Conservation (phyloP, 2,888 invertebrate species). For the Atethmia centrago region DNA sequence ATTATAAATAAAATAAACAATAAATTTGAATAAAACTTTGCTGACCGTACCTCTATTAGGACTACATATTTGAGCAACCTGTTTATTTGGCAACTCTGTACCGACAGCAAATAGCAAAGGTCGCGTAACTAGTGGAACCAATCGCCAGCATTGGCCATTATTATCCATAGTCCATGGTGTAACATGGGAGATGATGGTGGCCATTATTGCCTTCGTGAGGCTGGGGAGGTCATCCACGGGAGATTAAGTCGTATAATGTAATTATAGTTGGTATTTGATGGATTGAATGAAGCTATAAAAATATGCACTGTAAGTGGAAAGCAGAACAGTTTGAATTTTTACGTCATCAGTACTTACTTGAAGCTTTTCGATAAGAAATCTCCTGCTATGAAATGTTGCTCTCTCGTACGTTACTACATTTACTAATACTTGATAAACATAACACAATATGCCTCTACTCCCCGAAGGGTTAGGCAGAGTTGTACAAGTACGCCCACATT, state of each 20-base stretch:
- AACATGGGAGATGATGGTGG: slow-evolving; percentile 34
- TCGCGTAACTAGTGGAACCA: slow-evolving; percentile 56
- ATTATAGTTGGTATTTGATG: slow-evolving; percentile 25
- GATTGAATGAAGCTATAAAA: slow-evolving; percentile 13
- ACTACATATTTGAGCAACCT: slow-evolving; percentile 64
- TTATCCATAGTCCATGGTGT: slow-evolving; percentile 40
- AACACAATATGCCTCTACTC: no score
- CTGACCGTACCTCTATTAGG: slow-evolving; percentile 49
- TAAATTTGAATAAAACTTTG: no score
- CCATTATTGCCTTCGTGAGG: slow-evolving; percentile 37
- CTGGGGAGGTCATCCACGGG: slow-evolving; percentile 36
- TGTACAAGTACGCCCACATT: no score
- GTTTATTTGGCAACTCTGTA: slow-evolving; percentile 71
- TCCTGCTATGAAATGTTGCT: neutral
- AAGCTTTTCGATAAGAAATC: neutral
- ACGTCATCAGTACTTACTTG: neutral
- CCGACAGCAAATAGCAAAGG: slow-evolving; percentile 71
- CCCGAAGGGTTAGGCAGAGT: no score
- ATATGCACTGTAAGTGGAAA: neutral
- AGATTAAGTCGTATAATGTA: slow-evolving; percentile 34
- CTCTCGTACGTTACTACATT: neutral
- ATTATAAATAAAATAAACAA: no score
- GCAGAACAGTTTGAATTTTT: neutral
- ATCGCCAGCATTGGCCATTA: slow-evolving; percentile 49
- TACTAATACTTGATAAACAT: neutral